Conservation (phyloP, 2,113 vertebrate species). For the Setophaga petechia region DNA sequence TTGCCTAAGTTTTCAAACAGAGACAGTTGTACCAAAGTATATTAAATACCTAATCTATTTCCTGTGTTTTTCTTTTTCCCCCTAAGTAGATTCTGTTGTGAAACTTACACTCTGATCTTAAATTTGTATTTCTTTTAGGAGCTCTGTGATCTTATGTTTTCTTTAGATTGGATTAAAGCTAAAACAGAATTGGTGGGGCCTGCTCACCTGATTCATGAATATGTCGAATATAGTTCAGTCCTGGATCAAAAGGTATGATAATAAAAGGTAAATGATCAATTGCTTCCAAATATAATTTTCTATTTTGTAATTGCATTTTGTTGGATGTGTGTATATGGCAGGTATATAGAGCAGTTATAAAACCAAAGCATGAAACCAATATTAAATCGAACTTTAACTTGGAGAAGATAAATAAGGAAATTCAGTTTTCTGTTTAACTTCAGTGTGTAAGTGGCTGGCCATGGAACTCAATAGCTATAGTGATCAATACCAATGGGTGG, state of each 20-base stretch:
- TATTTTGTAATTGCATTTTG: not conserved
- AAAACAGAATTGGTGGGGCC: constrained; percentile 90
- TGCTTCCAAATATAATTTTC: not conserved
- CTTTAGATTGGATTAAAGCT: constrained; percentile 92
- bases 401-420: not conserved
- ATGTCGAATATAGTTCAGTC: constrained; percentile 85
- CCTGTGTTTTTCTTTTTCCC: not conserved
- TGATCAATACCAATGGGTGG: not conserved
- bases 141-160: constrained; percentile 89
- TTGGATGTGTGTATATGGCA: not conserved
- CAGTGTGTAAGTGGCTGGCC: not conserved
- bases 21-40: rapidly evolving
- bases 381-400: not conserved
- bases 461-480: not conserved
- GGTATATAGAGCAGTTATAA: not conserved
- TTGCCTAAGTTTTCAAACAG: not conserved
- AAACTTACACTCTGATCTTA: not conserved
- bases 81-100: not conserved
- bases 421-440: not conserved
- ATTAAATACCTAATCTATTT: not conserved
- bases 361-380: not conserved
- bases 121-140: constrained; percentile 78
- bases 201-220: constrained; percentile 94
- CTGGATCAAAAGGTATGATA: constrained; percentile 90
- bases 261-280: constrained; percentile 27